Percentiles rank a stretch among this genome's conserved stretches.
Evolutionary conservation across 2,113 vertebrate genomes (phyloP).

Genomic region (Budorcas taxicolor): DNA sequence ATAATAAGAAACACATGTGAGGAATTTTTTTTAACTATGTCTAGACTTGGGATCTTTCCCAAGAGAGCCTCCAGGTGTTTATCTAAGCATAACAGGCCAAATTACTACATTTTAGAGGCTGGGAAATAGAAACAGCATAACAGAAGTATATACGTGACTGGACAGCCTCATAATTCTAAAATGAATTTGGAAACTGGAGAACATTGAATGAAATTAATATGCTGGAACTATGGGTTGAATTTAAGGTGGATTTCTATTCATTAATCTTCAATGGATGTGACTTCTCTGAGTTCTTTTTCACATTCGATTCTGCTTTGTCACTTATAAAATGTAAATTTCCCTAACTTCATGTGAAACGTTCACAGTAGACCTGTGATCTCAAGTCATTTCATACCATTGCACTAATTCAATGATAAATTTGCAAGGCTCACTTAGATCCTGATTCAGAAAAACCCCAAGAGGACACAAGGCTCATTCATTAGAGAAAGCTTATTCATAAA

Average conservation of each 20-base stretch:
- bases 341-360: background rate
- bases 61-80: conserved; percentile 80
- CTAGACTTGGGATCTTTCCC: conserved; percentile 83
- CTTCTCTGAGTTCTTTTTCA: background rate
- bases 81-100: conserved; percentile 74
- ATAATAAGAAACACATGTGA: conserved; percentile 78
- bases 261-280: background rate
- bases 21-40: conserved; percentile 60
- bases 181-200: conserved; percentile 44
- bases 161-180: conserved; percentile 60
- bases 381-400: background rate
- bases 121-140: conserved; percentile 44
- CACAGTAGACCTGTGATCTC: background rate
- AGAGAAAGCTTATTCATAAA: background rate
- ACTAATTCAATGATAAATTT: background rate
- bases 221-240: background rate
- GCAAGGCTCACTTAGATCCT: background rate
- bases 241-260: conserved; percentile 40
- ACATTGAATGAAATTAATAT: background rate
- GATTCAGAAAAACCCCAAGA: background rate
- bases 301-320: background rate
- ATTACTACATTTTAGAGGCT: conserved; percentile 66
- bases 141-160: conserved; percentile 55
- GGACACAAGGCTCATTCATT: background rate
- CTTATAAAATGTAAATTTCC: background rate